Percentiles rank a stretch among this genome's conserved stretches.
phyloP scores from a whole-genome alignment of 2,888 invertebrate species.

The Eupithecia pulchellata region DNA sequence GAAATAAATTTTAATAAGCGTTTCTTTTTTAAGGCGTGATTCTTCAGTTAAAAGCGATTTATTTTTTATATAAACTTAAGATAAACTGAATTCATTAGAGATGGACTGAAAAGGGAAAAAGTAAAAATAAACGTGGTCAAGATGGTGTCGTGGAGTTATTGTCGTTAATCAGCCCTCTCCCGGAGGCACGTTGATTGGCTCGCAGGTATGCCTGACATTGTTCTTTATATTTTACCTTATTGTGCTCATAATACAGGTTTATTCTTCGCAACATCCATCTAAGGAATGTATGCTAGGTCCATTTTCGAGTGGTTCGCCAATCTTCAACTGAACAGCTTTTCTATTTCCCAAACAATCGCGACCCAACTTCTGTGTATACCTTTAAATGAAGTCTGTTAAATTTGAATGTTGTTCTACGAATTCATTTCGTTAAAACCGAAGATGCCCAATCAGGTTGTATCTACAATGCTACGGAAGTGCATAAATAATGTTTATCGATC shows the following conservation, averaged over 20 bases:
- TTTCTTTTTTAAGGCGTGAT: slow-evolving; percentile 86
- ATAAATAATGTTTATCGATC: slow-evolving; percentile 85
- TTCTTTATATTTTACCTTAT: slow-evolving; percentile 70
- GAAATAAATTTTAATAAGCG: slow-evolving; percentile 86
- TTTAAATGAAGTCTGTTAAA: slow-evolving; percentile 18
- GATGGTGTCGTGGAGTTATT: slow-evolving; percentile 82
- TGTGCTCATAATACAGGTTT: slow-evolving; percentile 55
- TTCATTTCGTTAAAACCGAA: slow-evolving; percentile 64
- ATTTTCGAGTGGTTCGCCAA: not conserved
- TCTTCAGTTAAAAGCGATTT: slow-evolving; percentile 85
- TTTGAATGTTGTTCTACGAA: slow-evolving; percentile 59
- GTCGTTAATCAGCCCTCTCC: slow-evolving; percentile 78
- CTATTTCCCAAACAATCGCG: not conserved
- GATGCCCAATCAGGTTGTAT: slow-evolving; percentile 62
- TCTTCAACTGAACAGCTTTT: not conserved
- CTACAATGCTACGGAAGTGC: slow-evolving; percentile 72
- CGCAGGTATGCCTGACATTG: slow-evolving; percentile 58
- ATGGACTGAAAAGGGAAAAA: slow-evolving; percentile 82
- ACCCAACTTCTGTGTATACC: not conserved
- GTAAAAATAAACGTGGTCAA: slow-evolving; percentile 81
- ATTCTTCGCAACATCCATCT: not conserved
- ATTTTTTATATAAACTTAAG: slow-evolving; percentile 85
- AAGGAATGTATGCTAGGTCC: not conserved
- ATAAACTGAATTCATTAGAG: slow-evolving; percentile 85
- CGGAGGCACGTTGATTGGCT: slow-evolving; percentile 75